Evolutionary conservation across 1,140 invertebrate genomes (phyloP).

Genomic region (Neodiprion pinetum): DNA sequence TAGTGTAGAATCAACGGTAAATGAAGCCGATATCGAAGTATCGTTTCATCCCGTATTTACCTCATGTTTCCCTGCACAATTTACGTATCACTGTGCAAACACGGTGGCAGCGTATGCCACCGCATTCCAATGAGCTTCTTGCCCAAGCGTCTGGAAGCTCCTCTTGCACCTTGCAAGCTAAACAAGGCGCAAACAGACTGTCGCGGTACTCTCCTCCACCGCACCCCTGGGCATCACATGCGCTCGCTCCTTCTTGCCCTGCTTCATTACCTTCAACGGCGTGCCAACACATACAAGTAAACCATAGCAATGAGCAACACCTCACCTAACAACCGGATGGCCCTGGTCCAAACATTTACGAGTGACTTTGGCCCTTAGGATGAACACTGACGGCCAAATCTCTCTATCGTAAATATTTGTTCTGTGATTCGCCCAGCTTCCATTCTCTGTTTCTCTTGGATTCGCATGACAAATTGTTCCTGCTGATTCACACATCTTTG

Average conservation of each 20-base stretch:
- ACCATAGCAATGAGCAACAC: no score
- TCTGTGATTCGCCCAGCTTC: not conserved
- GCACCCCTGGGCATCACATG: no score
- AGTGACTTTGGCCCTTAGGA: no score
- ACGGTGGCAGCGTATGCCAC: constrained; percentile 17
- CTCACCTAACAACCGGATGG: no score
- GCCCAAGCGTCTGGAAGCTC: constrained; percentile 5
- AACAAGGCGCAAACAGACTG: no score
- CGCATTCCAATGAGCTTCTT: constrained; percentile 31
- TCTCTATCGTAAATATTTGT: not conserved
- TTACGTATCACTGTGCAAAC: not conserved
- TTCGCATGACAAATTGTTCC: not conserved
- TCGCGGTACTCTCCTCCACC: no score
- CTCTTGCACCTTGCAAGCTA: constrained; percentile 11
- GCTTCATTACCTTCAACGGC: no score
- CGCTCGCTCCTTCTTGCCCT: no score
- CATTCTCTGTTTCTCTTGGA: not conserved
- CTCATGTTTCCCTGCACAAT: not conserved
- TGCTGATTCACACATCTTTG: not conserved
- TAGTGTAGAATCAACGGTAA: no score
- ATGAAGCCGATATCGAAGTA: not conserved
- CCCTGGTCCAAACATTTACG: no score
- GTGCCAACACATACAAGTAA: no score
- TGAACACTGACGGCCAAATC: no score
- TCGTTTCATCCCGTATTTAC: not conserved